A percentile compares a stretch with the other conserved stretches of the same genome.
phyloP scores from a whole-genome alignment of 2,113 vertebrate genomes.

The Eudyptes chrysolophus region DNA sequence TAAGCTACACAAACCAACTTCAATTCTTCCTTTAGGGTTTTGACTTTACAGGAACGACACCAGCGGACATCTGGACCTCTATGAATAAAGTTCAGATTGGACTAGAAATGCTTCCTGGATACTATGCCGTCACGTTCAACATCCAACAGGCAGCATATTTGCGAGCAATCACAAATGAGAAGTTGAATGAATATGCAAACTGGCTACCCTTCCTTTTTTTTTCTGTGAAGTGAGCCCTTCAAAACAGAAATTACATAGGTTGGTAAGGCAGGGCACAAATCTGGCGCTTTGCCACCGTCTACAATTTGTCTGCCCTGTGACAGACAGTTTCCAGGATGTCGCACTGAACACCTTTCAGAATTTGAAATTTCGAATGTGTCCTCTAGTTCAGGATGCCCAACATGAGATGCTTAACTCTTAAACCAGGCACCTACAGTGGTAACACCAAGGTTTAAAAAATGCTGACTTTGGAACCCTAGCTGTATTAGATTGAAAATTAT shows the following conservation, averaged over 20 bases:
- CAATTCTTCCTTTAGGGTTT: neutral
- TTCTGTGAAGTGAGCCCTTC: neutral
- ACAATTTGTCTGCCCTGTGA: neutral
- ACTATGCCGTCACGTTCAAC: neutral
- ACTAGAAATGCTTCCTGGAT: neutral
- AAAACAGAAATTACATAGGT: fast-evolving
- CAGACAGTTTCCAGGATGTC: neutral
- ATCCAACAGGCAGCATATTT: neutral
- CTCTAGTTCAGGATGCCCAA: neutral
- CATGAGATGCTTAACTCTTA: neutral
- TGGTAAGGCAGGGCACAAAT: neutral
- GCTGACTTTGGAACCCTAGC: neutral
- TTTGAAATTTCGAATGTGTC: neutral
- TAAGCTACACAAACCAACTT: neutral
- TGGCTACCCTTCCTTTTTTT: neutral
- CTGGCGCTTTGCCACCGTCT: neutral
- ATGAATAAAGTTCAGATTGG: neutral
- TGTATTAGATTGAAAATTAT: neutral
- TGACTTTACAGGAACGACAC: neutral
- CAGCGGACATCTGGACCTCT: neutral
- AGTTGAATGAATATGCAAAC: neutral
- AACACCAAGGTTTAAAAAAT: neutral
- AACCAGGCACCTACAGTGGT: neutral
- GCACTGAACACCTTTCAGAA: neutral
- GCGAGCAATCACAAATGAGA: neutral